Percentiles rank a stretch among this genome's conserved stretches.
Conservation (phyloP, 1,140 invertebrate genomes). For the Lysiphlebus fabarum region DNA sequence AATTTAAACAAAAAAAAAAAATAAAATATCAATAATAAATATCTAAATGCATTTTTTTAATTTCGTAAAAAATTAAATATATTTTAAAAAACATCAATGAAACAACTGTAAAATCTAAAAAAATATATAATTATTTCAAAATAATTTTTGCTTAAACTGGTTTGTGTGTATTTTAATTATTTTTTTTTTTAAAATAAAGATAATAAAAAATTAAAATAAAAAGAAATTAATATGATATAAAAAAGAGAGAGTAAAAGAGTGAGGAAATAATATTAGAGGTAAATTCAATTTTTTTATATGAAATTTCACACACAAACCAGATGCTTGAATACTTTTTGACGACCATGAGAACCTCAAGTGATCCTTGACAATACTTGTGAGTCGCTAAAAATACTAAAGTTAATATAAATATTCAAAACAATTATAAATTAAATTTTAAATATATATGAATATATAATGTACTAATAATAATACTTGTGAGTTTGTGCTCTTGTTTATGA, state of each 20-base stretch:
- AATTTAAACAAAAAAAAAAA: neutral
- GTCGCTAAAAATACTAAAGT: neutral
- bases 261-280: conserved; percentile 4
- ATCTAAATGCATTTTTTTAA: neutral
- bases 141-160: neutral
- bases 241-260: neutral
- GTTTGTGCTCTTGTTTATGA: conserved; percentile 7
- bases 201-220: neutral
- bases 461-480: conserved; percentile 6
- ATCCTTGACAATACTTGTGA: neutral
- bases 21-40: neutral
- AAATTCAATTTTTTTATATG: neutral
- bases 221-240: no score
- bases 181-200: neutral
- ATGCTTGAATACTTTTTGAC: no score
- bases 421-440: conserved; percentile 2
- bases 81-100: neutral
- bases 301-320: neutral
- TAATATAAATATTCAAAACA: neutral
- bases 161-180: neutral
- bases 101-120: neutral
- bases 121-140: conserved; percentile 6
- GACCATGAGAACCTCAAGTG: no score
- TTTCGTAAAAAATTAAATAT: no score
- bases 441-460: conserved; percentile 1